Conservation (phyloP, 1,140 invertebrate species). For the Heliothis virescens region DNA sequence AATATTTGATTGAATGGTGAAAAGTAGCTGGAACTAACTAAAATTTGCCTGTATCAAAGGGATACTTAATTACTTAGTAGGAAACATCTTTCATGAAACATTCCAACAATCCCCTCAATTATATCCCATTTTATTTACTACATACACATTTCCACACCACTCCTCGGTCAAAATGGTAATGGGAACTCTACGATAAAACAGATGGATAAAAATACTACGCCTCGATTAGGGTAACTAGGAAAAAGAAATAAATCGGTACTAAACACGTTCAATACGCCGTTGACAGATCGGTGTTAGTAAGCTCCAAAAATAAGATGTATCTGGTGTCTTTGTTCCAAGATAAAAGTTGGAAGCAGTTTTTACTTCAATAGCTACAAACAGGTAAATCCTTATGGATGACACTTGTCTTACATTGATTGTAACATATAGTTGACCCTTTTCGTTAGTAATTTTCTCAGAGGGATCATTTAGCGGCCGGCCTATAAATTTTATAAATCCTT, state of each 20-base stretch:
- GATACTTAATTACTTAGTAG: no score
- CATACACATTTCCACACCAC: neutral
- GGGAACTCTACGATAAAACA: conserved; percentile 39
- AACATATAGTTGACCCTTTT: conserved; percentile 63
- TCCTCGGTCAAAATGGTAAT: conserved; percentile 34
- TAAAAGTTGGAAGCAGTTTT: conserved; percentile 45
- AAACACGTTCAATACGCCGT: conserved; percentile 33
- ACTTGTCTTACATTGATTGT: conserved; percentile 56
- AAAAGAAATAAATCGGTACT: conserved; percentile 39
- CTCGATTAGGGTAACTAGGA: conserved; percentile 31
- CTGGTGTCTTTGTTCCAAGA: conserved; percentile 25
- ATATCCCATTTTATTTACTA: no score
- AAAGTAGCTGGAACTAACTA: no score
- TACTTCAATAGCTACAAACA: conserved; percentile 26
- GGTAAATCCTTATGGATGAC: conserved; percentile 46
- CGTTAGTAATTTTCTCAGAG: conserved; percentile 55
- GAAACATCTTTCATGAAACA: no score
- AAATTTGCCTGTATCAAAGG: no score
- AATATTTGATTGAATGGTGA: no score
- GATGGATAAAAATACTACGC: conserved; percentile 39
- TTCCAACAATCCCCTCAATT: no score
- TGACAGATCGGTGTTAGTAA: conserved; percentile 36
- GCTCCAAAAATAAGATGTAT: conserved; percentile 30
- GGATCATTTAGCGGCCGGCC: conserved; percentile 57
- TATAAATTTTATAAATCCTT: conserved; percentile 61